A percentile compares a stretch with the other conserved stretches of the same genome.
Evolutionary conservation across 2,888 invertebrate genomes (phyloP).

Genomic region (Leptinotarsa tumamoca): DNA sequence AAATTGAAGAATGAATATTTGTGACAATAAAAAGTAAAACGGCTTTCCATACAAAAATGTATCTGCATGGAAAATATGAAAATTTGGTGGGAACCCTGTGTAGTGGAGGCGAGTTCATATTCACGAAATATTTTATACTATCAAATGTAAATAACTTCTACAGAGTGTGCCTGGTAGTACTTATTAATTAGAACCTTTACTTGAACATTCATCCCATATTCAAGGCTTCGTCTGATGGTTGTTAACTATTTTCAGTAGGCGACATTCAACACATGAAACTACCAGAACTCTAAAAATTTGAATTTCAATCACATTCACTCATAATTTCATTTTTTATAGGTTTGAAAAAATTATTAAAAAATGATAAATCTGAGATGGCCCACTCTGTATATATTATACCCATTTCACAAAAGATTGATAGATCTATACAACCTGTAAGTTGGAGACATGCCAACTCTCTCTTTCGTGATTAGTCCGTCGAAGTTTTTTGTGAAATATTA

Average conservation of each 20-base stretch:
- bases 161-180: conserved; percentile 18
- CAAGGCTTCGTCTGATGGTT: background rate
- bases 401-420: conserved; percentile 16
- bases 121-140: conserved; percentile 31
- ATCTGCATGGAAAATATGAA: conserved; percentile 41
- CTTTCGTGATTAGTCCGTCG: background rate
- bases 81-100: conserved; percentile 44
- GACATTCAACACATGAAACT: background rate
- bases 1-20: too few species aligned
- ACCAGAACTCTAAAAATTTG: background rate
- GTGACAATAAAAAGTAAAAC: too few species aligned
- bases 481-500: conserved; percentile 26
- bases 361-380: background rate
- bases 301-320: too few species aligned
- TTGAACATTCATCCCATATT: background rate
- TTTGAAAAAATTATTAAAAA: too few species aligned
- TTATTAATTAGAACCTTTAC: background rate
- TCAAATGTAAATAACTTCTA: conserved; percentile 24
- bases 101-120: conserved; percentile 36
- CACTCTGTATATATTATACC: conserved; percentile 20
- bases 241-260: background rate
- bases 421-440: background rate
- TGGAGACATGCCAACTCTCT: background rate
- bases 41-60: conserved; percentile 15
- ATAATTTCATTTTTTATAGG: too few species aligned